Conservation (phyloP, 1,140 invertebrate genomes). For the Lepidurus arcticus region DNA sequence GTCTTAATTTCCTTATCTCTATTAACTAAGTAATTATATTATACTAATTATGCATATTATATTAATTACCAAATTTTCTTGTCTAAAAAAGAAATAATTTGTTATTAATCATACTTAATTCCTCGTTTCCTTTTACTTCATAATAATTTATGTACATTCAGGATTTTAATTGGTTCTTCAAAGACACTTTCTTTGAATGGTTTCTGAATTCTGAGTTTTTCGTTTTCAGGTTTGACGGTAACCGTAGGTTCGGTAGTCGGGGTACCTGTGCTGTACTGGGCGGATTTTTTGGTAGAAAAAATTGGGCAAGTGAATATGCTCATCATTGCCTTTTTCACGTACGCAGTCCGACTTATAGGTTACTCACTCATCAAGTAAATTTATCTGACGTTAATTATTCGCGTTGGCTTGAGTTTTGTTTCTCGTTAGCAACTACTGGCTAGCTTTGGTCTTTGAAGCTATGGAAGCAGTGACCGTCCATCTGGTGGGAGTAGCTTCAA, state of each 20-base stretch:
- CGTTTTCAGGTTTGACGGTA: conserved; percentile 61
- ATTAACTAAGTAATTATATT: no score
- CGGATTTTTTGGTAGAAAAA: conserved; percentile 68
- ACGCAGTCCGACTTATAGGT: conserved; percentile 67
- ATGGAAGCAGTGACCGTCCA: conserved; percentile 79
- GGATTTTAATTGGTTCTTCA: no score
- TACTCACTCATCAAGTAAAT: conserved; percentile 77
- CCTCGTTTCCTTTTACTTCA: background rate
- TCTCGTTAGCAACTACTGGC: conserved; percentile 64
- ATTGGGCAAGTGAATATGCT: conserved; percentile 75
- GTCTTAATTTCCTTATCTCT: no score
- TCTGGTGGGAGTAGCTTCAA: conserved; percentile 81
- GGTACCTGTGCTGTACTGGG: conserved; percentile 71
- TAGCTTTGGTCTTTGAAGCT: conserved; percentile 77
- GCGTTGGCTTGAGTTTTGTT: background rate
- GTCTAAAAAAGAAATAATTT: background rate
- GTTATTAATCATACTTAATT: background rate
- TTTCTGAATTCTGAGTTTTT: conserved; percentile 5
- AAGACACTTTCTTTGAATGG: no score
- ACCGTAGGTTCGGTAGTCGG: conserved; percentile 72
- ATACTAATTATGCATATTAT: background rate
- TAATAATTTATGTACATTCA: background rate
- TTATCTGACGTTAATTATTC: background rate
- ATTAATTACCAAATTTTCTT: background rate
- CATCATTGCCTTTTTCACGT: conserved; percentile 71